Conservation (phyloP, 2,797 vertebrate species). For the Tokudaia tokunoshimensis region DNA sequence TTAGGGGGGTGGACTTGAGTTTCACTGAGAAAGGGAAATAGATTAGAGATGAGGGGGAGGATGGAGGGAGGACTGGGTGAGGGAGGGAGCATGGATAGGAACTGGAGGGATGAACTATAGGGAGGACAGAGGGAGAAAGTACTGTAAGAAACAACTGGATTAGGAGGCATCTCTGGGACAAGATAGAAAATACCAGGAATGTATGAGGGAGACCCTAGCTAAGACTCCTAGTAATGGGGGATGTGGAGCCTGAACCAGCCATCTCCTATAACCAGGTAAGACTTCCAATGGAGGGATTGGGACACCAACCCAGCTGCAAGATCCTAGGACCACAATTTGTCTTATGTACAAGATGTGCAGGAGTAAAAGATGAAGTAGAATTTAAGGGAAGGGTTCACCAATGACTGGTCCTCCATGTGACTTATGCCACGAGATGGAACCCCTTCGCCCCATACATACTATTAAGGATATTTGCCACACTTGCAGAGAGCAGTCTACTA, state of each 20-base stretch:
- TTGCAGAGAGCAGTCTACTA: not conserved
- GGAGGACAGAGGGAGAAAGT: not conserved
- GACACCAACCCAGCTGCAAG: not conserved
- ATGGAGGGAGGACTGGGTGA: too few relatives aligned
- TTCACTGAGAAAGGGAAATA: too few relatives aligned
- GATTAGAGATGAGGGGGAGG: too few relatives aligned
- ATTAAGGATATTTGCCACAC: not conserved
- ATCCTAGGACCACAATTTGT: not conserved
- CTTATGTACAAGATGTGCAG: not conserved
- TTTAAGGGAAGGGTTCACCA: not conserved
- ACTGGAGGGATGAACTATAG: not conserved
- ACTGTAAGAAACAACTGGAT: not conserved
- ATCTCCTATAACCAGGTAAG: not conserved
- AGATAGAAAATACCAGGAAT: not conserved
- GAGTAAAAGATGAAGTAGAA: not conserved
- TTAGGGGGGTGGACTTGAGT: too few relatives aligned
- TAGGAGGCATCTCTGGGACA: not conserved
- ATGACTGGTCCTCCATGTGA: not conserved
- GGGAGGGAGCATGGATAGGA: not conserved
- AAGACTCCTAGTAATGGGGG: not conserved
- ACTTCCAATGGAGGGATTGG: not conserved
- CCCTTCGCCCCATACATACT: not conserved
- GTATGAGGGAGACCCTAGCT: not conserved
- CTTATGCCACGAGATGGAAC: not conserved
- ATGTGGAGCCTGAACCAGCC: not conserved